These are phyloP conservation scores for Lophotis ruficrista DNA, from an alignment of 2,113 vertebrate genomes.

Conservation along the genomic window DNA sequence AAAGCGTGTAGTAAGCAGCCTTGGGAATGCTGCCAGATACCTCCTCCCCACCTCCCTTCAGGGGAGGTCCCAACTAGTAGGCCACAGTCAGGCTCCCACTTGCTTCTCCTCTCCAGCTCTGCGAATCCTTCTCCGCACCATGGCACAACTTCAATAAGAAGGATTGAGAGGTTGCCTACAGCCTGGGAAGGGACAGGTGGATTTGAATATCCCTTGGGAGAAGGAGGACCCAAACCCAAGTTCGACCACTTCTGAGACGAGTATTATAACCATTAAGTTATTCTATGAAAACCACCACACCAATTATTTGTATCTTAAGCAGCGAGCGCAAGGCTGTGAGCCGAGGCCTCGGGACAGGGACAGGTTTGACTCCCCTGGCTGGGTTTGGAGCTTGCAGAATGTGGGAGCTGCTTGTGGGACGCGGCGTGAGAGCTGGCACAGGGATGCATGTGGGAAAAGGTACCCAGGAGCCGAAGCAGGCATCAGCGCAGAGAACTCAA, in stretches of 20 bases:
- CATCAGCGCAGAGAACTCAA: not conserved
- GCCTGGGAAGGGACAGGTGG: conserved; percentile 64
- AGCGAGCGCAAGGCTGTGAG: not conserved
- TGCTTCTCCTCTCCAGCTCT: conserved; percentile 26
- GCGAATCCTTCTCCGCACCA: not conserved
- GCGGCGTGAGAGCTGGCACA: not conserved
- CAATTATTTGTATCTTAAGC: conserved; percentile 58
- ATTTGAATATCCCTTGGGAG: conserved; percentile 64
- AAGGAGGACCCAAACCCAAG: conserved; percentile 36
- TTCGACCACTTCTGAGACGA: conserved; percentile 48
- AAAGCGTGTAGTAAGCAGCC: not conserved
- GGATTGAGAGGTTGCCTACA: conserved; percentile 58
- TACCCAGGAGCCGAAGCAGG: not conserved
- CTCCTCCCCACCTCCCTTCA: conserved; percentile 15
- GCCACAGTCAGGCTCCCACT: conserved; percentile 56
- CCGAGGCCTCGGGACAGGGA: not conserved
- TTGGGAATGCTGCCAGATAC: not conserved
- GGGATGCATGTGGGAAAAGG: not conserved
- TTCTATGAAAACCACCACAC: conserved; percentile 38
- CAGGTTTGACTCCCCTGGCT: conserved; percentile 57
- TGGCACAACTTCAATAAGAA: conserved; percentile 54
- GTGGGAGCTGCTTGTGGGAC: not conserved
- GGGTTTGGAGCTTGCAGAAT: not conserved
- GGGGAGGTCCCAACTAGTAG: not conserved
- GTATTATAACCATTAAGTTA: conserved; percentile 12